These are phyloP conservation scores for Liolophura sinensis DNA, from an alignment of 1,140 invertebrate genomes.

Conservation along the genomic window DNA sequence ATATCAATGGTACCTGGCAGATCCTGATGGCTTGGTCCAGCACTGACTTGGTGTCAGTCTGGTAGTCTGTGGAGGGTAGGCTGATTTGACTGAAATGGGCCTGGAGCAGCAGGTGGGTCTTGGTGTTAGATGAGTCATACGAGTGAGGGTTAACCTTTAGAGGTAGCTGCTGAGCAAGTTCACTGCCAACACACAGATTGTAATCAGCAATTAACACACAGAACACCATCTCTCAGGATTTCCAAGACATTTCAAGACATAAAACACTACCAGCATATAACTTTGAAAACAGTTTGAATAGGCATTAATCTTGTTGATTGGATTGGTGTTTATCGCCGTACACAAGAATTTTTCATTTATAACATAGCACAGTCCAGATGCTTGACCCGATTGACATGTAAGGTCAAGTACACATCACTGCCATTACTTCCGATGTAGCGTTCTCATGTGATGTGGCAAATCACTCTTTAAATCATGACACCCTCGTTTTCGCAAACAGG, in stretches of 20 bases:
- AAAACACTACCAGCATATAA: no score
- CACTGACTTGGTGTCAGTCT: conserved; percentile 95
- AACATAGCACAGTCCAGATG: no score
- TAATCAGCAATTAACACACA: neutral
- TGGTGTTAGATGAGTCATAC: conserved; percentile 90
- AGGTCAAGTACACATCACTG: no score
- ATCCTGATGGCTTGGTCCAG: conserved; percentile 95
- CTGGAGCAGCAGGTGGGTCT: conserved; percentile 91
- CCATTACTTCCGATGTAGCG: no score
- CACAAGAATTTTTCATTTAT: no score
- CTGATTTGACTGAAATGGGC: conserved; percentile 83
- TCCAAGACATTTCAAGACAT: conserved; percentile 1
- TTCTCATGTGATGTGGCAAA: no score
- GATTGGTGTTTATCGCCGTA: no score
- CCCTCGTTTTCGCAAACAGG: no score
- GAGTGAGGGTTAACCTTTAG: conserved; percentile 73
- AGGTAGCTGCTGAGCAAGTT: conserved; percentile 79
- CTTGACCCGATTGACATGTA: no score
- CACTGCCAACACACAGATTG: conserved; percentile 64
- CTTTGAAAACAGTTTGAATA: no score
- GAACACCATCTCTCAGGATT: neutral
- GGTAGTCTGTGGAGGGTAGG: conserved; percentile 91
- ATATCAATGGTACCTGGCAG: conserved; percentile 77
- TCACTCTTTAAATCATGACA: no score
- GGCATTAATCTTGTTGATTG: no score